These are phyloP conservation scores for Arrhamphus sclerolepis DNA, from an alignment of 2,797 vertebrate genomes.

Conservation along the genomic window DNA sequence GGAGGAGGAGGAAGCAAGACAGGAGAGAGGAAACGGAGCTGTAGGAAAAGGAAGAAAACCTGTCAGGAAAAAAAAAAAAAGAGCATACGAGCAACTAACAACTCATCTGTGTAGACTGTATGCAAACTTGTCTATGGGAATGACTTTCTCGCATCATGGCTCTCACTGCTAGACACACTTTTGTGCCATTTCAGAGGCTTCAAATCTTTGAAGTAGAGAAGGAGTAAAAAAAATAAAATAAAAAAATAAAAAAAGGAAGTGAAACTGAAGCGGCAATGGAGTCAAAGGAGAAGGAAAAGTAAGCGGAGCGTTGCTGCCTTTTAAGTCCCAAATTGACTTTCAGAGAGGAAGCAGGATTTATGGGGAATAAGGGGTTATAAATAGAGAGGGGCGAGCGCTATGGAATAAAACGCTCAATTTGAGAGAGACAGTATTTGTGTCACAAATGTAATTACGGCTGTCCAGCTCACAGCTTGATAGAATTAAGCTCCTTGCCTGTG, in stretches of 20 bases:
- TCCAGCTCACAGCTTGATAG: constrained; percentile 77
- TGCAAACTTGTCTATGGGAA: constrained; percentile 42
- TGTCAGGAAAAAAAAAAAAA: constrained; percentile 15
- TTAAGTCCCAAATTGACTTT: constrained; percentile 81
- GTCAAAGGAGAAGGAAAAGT: constrained; percentile 31
- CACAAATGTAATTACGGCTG: constrained; percentile 83
- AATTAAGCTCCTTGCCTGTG: constrained; percentile 77
- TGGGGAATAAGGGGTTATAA: constrained; percentile 78
- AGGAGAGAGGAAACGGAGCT: constrained; percentile 3
- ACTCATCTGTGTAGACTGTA: constrained; percentile 8
- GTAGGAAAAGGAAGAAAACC: neutral
- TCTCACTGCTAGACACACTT: constrained; percentile 39
- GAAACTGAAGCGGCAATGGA: constrained; percentile 45
- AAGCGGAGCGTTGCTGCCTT: constrained; percentile 64
- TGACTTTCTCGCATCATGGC: constrained; percentile 45
- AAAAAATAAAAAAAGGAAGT: neutral
- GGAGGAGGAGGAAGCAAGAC: neutral
- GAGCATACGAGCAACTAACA: neutral
- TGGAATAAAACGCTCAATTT: constrained; percentile 81
- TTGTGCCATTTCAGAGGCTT: constrained; percentile 53
- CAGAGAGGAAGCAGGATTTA: constrained; percentile 78
- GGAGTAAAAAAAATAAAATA: neutral
- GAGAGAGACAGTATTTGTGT: constrained; percentile 82
- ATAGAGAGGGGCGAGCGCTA: constrained; percentile 68
- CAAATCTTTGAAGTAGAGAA: constrained; percentile 45